Evolutionary conservation across 1,140 invertebrate species (phyloP).

Genomic region (Apis mellifera): DNA sequence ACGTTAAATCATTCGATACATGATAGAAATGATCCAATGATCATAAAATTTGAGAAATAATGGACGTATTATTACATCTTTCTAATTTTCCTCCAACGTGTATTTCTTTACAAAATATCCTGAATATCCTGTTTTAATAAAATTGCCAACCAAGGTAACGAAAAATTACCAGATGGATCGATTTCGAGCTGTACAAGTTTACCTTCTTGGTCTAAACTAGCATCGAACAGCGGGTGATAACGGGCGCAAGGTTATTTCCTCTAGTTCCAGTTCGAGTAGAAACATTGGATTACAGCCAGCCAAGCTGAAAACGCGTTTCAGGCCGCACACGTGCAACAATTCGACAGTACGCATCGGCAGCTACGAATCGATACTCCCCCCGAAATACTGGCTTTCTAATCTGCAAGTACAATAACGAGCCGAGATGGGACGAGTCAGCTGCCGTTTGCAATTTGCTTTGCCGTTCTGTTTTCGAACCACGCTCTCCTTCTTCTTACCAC

Average conservation of each 20-base stretch:
- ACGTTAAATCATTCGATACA: too few species aligned
- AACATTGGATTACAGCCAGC: conserved; percentile 32
- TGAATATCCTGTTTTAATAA: too few species aligned
- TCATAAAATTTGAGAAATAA: too few species aligned
- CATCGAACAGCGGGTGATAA: neutral
- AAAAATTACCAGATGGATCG: too few species aligned
- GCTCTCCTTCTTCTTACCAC: neutral
- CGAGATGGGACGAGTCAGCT: conserved; percentile 2
- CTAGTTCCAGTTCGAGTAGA: conserved; percentile 7
- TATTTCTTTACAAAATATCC: too few species aligned
- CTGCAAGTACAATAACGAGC: conserved; percentile 41
- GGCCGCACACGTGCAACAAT: conserved; percentile 30
- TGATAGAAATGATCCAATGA: too few species aligned
- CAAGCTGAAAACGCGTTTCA: conserved; percentile 30
- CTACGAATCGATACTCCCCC: conserved; percentile 25
- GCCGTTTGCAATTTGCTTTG: conserved; percentile 27
- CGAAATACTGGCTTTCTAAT: conserved; percentile 36
- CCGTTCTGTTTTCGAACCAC: neutral
- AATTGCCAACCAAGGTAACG: too few species aligned
- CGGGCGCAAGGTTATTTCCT: conserved; percentile 10
- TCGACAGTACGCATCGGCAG: conserved; percentile 9
- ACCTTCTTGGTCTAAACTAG: neutral
- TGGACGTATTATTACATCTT: too few species aligned
- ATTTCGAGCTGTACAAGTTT: too few species aligned
- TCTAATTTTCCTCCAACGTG: too few species aligned